Conservation (phyloP, 2,888 invertebrate genomes). For the Amiota mariae region DNA sequence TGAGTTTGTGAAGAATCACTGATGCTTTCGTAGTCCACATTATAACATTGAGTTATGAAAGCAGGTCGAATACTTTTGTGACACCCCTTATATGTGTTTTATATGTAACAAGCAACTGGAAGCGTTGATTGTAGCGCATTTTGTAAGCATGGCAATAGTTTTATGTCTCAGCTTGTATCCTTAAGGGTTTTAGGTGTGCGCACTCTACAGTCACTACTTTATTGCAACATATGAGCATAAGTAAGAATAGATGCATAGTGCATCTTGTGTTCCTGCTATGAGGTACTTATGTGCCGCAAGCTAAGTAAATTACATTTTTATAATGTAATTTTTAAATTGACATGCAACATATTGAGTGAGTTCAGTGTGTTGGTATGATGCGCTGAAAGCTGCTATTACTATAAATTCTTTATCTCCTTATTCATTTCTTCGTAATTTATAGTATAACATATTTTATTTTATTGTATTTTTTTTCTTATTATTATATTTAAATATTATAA, state of each 20-base stretch:
- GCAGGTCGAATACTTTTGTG: too few species aligned
- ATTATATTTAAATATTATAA: too few species aligned
- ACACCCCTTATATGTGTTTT: too few species aligned
- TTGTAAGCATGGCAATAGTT: background rate
- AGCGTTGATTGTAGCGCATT: background rate
- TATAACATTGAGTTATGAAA: too few species aligned
- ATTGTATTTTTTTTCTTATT: too few species aligned
- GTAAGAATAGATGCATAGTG: too few species aligned
- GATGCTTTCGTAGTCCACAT: too few species aligned
- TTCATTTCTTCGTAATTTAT: too few species aligned
- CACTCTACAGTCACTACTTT: background rate
- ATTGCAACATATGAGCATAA: background rate
- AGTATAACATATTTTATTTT: too few species aligned
- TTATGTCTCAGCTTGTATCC: slow-evolving; percentile 5
- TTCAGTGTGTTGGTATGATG: background rate
- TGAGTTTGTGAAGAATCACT: too few species aligned
- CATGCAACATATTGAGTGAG: slow-evolving; percentile 17
- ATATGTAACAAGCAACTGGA: too few species aligned
- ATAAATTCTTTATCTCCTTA: too few species aligned
- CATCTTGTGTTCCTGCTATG: background rate
- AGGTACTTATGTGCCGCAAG: slow-evolving; percentile 15
- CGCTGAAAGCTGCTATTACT: background rate
- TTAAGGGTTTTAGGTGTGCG: background rate
- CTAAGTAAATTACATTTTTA: slow-evolving; percentile 31
- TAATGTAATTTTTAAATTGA: slow-evolving; percentile 30